Percentiles rank a stretch among this genome's conserved stretches.
phyloP scores from a whole-genome alignment of 2,888 invertebrate genomes.

The Stenodema calcarata region DNA sequence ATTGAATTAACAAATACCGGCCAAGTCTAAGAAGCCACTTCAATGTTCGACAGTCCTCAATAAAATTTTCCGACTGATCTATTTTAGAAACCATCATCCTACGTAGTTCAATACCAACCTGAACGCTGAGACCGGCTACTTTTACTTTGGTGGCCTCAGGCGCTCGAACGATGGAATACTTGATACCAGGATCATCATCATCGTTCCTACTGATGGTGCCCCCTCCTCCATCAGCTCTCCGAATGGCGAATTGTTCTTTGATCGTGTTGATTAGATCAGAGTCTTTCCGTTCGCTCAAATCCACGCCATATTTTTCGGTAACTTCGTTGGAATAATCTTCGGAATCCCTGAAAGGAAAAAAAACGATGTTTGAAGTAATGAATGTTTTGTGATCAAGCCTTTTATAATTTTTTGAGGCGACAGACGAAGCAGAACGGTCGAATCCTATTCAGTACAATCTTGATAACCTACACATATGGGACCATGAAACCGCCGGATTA shows the following conservation, averaged over 20 bases:
- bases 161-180: slow-evolving; percentile 73
- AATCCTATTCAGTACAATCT: no score
- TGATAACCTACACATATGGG: no score
- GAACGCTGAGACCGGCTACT: slow-evolving; percentile 76
- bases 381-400: no score
- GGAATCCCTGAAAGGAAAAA: slow-evolving; percentile 58
- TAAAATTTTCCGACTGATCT: no score
- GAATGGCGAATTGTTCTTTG: slow-evolving; percentile 76
- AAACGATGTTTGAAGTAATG: no score
- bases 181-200: slow-evolving; percentile 67
- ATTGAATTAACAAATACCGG: no score
- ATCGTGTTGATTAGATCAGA: slow-evolving; percentile 69
- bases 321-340: slow-evolving; percentile 51
- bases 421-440: no score
- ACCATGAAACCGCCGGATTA: no score
- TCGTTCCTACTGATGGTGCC: slow-evolving; percentile 55
- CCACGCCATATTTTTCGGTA: slow-evolving; percentile 58
- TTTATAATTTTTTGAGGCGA: no score
- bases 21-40: no score
- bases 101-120: slow-evolving; percentile 59
- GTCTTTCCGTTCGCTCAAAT: slow-evolving; percentile 66
- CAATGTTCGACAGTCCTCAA: no score
- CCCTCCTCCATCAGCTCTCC: slow-evolving; percentile 63
- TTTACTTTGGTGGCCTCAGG: slow-evolving; percentile 78
- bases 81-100: no score